Base-by-base conservation (phyloP, 2,113 vertebrate genomes). In the Hystrix cristata region DNA sequence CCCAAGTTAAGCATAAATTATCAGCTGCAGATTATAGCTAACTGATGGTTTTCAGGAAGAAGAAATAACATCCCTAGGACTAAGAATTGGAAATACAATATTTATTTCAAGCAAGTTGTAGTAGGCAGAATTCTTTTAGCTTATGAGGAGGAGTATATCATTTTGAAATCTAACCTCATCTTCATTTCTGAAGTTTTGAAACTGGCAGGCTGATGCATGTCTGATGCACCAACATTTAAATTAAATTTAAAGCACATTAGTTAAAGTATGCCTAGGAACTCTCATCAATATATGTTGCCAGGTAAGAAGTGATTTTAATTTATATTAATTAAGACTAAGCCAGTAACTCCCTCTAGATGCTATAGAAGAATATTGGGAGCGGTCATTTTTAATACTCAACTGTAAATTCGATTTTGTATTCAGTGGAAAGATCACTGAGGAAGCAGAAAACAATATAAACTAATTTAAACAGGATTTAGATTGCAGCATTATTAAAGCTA, bases 401-500 rank as follows among this genome's bases (percentile, higher is more conserved):
- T 95, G 90, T 94, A 98, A 53, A 96, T 98, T 98, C 97, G 95
- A 97, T 97, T 98, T 97, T 82, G 96, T 85, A 96, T 95, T 98
- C 97, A 96, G 94, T 93, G 95, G 95, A 98, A 95, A 98, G 97
- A 98, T 85, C 97, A 95, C 90, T 69, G 95, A 97, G 98, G 97
- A 98, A 98, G 97, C 78, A 92, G 96, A 92, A 97, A 97, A 97
- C 97, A 97, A 93, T 82, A 96, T 97, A 97, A 98, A 98, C 96
- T 97, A 98, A 98, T 98, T 98, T 98, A 98, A 98, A 95, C 85
- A 97, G 97, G 97, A 91, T 87, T 96, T 95, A 95, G 96, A 97
- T 82, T 89, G 87, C 72, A 69, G 97, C 92, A 78, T 96, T 97
- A 98, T 98, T 98, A 97, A 97, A 98, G 95, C 67, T 78, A 62